These are phyloP conservation scores for Piezodorus guildinii DNA, from an alignment of 1,140 invertebrate species.

Conservation along the genomic window DNA sequence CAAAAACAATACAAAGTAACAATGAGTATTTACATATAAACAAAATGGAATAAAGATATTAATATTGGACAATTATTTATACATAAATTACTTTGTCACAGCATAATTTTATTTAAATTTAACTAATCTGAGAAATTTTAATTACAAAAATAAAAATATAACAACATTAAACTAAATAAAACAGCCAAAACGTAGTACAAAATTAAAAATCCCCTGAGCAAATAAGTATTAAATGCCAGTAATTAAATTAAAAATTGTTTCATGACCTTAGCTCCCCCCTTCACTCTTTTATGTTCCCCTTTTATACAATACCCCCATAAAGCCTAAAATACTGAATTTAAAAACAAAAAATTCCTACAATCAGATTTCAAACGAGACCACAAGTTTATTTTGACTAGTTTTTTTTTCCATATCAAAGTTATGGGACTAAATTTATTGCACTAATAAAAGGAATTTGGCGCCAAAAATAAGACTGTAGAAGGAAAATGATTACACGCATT, in stretches of 20 bases:
- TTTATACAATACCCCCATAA: neutral
- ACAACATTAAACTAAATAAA: neutral
- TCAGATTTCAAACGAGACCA: conserved; percentile 9
- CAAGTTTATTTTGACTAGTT: neutral
- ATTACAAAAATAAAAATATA: neutral
- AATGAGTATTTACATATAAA: conserved; percentile 1
- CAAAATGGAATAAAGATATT: neutral
- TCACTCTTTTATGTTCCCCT: too few relatives aligned
- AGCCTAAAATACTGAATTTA: conserved; percentile 11
- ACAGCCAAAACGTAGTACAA: conserved; percentile 2
- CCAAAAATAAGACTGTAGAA: too few relatives aligned
- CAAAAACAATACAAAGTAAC: neutral
- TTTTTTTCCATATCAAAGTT: neutral
- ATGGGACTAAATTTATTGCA: too few relatives aligned
- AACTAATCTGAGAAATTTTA: neutral
- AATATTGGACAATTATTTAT: neutral
- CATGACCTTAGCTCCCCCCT: too few relatives aligned
- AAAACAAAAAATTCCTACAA: too few relatives aligned
- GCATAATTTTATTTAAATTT: neutral
- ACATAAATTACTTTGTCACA: neutral
- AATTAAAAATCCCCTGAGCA: conserved; percentile 9
- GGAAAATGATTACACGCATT: too few relatives aligned
- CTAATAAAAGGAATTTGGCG: too few relatives aligned
- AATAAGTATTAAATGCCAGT: conserved; percentile 13
- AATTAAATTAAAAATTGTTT: neutral